phyloP scores from a whole-genome alignment of 2,113 vertebrate genomes.

The Festucalex cinctus region DNA sequence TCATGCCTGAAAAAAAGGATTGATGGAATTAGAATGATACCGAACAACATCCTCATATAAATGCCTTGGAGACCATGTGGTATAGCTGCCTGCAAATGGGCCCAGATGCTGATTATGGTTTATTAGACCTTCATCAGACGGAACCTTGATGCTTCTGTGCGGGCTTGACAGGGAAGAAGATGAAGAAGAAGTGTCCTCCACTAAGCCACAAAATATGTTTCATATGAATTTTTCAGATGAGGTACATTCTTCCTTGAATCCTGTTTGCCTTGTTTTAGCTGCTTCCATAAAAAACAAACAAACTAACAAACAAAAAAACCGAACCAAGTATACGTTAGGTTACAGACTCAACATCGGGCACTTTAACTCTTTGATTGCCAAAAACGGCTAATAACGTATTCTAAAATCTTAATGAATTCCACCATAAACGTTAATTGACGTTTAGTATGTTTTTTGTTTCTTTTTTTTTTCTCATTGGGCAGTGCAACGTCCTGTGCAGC shows the following conservation, averaged over 20 bases:
- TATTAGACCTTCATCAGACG: not conserved
- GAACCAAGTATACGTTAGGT: not conserved
- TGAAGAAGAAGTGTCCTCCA: not conserved
- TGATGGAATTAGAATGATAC: slow-evolving; percentile 26
- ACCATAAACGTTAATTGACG: too few relatives aligned
- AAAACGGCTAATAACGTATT: too few relatives aligned
- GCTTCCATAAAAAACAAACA: too few relatives aligned
- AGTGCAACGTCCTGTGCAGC: too few relatives aligned
- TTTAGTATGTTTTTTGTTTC: too few relatives aligned
- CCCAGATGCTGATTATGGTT: not conserved
- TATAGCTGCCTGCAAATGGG: slow-evolving; percentile 7
- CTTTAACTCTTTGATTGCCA: too few relatives aligned
- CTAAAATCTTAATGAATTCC: too few relatives aligned
- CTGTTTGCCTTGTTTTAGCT: not conserved
- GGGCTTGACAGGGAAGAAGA: not conserved
- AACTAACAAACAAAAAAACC: not conserved
- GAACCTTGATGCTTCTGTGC: not conserved
- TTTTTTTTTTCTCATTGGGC: too few relatives aligned
- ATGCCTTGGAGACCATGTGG: slow-evolving; percentile 4
- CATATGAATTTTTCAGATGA: not conserved
- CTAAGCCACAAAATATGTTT: not conserved
- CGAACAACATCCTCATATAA: slow-evolving; percentile 16
- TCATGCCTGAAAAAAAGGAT: slow-evolving; percentile 36
- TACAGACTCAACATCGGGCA: not conserved
- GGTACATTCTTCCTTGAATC: not conserved